phyloP scores from a whole-genome alignment of 1,140 invertebrate species.

The Papilio helenus region DNA sequence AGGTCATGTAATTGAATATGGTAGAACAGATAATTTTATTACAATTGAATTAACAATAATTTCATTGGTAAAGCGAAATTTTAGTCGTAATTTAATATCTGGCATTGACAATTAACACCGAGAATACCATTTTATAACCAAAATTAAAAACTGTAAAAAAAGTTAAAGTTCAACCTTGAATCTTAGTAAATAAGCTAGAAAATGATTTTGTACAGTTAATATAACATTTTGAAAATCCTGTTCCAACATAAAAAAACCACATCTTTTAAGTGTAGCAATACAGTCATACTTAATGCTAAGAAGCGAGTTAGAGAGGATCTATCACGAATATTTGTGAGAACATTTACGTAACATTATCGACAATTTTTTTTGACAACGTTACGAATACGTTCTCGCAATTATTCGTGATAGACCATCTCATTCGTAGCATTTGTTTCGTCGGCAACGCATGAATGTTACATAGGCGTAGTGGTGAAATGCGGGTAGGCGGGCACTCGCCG shows the following conservation, averaged over 20 bases:
- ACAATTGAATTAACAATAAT: background rate
- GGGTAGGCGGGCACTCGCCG: constrained; percentile 51
- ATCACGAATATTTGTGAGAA: too few relatives aligned
- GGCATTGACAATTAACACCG: too few relatives aligned
- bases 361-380: too few relatives aligned
- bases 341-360: too few relatives aligned
- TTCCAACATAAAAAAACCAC: background rate
- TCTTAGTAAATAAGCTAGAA: too few relatives aligned
- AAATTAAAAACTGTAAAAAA: too few relatives aligned
- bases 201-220: too few relatives aligned
- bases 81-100: too few relatives aligned
- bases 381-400: too few relatives aligned
- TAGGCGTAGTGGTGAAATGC: constrained; percentile 57
- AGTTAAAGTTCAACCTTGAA: too few relatives aligned
- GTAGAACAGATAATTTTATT: background rate
- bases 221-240: too few relatives aligned
- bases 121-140: too few relatives aligned
- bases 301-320: background rate
- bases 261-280: background rate
- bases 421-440: background rate
- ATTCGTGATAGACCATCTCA: background rate
- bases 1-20: background rate
- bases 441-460: constrained; percentile 12
- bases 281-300: background rate
- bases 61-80: background rate